Evolutionary conservation across 2,113 vertebrate genomes (phyloP).

Genomic region (Crotalus viridis): DNA sequence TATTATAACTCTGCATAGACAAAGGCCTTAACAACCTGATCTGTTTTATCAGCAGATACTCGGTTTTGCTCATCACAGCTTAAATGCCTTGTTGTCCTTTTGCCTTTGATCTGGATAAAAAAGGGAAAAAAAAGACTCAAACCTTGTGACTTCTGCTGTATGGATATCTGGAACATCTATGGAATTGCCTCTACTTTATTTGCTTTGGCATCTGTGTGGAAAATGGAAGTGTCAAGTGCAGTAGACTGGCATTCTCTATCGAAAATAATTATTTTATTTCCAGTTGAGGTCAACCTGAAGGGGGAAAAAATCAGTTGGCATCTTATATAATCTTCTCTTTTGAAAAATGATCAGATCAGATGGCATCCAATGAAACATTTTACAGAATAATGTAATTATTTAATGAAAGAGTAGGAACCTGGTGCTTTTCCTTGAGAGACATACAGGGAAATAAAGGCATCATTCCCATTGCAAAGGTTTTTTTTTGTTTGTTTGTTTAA

Average conservation of each 20-base stretch:
- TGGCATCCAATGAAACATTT: slow-evolving; percentile 42
- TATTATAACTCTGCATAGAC: slow-evolving; percentile 85
- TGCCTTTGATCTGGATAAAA: slow-evolving; percentile 83
- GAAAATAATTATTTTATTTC: slow-evolving; percentile 56
- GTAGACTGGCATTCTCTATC: slow-evolving; percentile 55
- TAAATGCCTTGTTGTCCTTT: slow-evolving; percentile 82
- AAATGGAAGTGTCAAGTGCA: slow-evolving; percentile 45
- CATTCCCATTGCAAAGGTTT: slow-evolving; percentile 42
- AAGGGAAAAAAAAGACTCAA: slow-evolving; percentile 76
- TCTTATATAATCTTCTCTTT: slow-evolving; percentile 34
- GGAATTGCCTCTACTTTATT: slow-evolving; percentile 78
- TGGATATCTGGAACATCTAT: slow-evolving; percentile 73
- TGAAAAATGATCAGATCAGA: slow-evolving; percentile 56
- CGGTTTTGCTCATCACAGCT: slow-evolving; percentile 76
- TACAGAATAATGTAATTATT: slow-evolving; percentile 35
- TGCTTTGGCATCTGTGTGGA: slow-evolving; percentile 61
- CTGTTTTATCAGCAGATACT: slow-evolving; percentile 79
- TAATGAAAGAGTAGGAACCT: slow-evolving; percentile 48
- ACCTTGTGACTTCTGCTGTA: slow-evolving; percentile 75
- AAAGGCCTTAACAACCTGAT: slow-evolving; percentile 90
- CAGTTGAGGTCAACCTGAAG: slow-evolving; percentile 64
- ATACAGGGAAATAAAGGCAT: slow-evolving; percentile 59
- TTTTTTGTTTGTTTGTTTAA: slow-evolving; percentile 38
- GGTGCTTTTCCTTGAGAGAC: slow-evolving; percentile 47
- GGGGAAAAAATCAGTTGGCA: slow-evolving; percentile 49